phyloP scores from a whole-genome alignment of 2,888 invertebrate genomes.

The Sclerodermus sp. region DNA sequence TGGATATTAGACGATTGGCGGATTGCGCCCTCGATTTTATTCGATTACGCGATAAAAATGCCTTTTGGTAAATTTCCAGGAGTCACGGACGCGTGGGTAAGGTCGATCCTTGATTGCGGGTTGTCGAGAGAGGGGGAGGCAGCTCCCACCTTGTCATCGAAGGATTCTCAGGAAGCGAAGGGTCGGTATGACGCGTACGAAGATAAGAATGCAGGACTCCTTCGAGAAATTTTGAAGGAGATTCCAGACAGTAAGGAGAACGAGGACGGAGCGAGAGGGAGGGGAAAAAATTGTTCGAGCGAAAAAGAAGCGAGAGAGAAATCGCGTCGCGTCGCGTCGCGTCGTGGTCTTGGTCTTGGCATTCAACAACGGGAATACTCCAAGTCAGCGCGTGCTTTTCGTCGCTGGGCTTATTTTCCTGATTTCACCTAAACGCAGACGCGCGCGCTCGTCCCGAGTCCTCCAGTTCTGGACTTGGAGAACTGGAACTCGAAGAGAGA shows the following conservation, averaged over 20 bases:
- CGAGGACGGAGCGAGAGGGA: slow-evolving; percentile 15
- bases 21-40: no score
- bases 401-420: slow-evolving; percentile 30
- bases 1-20: no score
- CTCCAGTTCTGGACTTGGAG: no score
- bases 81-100: no score
- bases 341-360: slow-evolving; percentile 2
- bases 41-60: no score
- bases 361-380: not conserved
- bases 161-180: not conserved
- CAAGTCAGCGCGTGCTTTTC: not conserved
- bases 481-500: no score
- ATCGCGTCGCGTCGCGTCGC: slow-evolving; percentile 11
- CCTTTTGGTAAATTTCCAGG: no score
- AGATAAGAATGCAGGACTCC: slow-evolving; percentile 15
- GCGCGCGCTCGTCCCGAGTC: not conserved
- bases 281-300: slow-evolving; percentile 1
- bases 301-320: slow-evolving; percentile 11
- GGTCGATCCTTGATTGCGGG: no score
- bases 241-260: slow-evolving; percentile 13
- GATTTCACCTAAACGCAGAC: slow-evolving; percentile 34
- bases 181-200: slow-evolving; percentile 7
- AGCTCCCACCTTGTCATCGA: no score
- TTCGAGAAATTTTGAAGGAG: slow-evolving; percentile 16
- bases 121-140: no score